Percentiles rank a stretch among this genome's conserved stretches.
phyloP scores from a whole-genome alignment of 2,888 invertebrate species.

The Noctua comes region DNA sequence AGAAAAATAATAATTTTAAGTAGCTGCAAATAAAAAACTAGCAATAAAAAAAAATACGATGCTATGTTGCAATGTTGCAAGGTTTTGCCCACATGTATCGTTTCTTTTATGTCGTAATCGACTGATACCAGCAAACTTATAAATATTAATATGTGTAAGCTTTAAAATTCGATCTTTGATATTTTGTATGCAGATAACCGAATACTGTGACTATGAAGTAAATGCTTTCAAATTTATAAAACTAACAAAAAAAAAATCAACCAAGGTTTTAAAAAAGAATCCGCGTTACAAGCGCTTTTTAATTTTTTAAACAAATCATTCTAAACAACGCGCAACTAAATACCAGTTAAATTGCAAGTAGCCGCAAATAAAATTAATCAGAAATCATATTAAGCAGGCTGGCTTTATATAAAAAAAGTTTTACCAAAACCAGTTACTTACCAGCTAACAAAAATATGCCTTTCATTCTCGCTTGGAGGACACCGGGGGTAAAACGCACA shows the following conservation, averaged over 20 bases:
- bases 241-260: not conserved
- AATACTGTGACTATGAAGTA: no score
- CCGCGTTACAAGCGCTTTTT: not conserved
- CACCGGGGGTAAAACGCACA: slow-evolving; percentile 12
- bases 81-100: not conserved
- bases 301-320: not conserved
- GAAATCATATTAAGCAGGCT: not conserved
- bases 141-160: not conserved
- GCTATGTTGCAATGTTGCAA: not conserved
- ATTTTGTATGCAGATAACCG: not conserved
- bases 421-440: slow-evolving; percentile 37
- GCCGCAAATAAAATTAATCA: not conserved
- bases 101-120: not conserved
- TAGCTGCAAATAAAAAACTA: slow-evolving; percentile 1
- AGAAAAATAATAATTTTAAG: not conserved
- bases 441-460: slow-evolving; percentile 23
- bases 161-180: not conserved
- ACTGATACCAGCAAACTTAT: not conserved
- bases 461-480: not conserved
- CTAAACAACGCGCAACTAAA: not conserved
- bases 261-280: not conserved
- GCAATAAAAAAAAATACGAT: not conserved
- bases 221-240: not conserved
- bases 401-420: not conserved
- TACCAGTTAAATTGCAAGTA: not conserved